phyloP scores from a whole-genome alignment of 2,797 vertebrate genomes.

The Malacoraja senta region DNA sequence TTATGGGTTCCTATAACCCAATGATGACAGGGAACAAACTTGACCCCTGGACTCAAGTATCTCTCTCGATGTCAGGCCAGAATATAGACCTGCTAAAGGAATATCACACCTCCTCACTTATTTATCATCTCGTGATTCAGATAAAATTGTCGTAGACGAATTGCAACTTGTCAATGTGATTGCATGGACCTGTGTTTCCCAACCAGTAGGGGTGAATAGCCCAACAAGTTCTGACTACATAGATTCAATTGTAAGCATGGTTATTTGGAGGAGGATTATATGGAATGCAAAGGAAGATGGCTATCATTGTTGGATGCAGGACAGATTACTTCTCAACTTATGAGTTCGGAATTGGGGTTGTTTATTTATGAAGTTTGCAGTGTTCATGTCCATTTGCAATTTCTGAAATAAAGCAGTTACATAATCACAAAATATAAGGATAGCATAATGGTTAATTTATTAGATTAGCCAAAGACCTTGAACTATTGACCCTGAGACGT shows the following conservation, averaged over 20 bases:
- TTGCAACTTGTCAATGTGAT: not conserved
- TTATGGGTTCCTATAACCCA: not conserved
- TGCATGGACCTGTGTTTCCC: not conserved
- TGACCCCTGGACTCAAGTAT: no score
- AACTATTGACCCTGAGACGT: no score
- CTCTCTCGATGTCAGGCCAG: not conserved
- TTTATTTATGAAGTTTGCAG: not conserved
- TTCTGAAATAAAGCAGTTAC: not conserved
- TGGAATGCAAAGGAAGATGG: not conserved
- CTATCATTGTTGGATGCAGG: not conserved
- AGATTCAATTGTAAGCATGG: not conserved
- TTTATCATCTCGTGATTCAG: not conserved
- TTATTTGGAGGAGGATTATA: not conserved
- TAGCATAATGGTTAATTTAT: no score
- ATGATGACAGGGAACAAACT: not conserved
- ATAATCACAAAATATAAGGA: not conserved
- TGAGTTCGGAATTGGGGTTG: not conserved
- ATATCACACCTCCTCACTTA: not conserved
- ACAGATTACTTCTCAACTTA: not conserved
- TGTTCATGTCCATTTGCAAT: not conserved
- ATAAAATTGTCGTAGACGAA: not conserved
- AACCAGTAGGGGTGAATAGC: not conserved
- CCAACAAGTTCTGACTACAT: not conserved
- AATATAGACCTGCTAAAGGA: not conserved
- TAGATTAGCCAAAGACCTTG: no score